Conservation (phyloP, 2,888 invertebrate species). For the Therioaphis trifolii region DNA sequence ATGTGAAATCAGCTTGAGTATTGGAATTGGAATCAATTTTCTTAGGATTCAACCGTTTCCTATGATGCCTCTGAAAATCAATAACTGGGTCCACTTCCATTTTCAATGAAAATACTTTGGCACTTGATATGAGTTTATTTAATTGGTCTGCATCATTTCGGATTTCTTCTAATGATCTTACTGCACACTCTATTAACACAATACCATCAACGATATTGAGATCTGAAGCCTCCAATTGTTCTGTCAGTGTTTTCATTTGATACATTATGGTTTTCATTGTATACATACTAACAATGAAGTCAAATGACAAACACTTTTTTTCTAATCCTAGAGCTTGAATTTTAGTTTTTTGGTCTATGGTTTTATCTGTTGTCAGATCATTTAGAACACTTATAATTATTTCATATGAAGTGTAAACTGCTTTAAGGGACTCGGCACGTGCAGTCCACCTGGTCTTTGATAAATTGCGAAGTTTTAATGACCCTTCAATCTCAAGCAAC, state of each 20-base stretch:
- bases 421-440: too few species aligned
- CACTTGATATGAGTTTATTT: neutral
- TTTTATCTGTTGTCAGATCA: too few species aligned
- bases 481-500: too few species aligned
- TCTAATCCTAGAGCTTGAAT: constrained; percentile 5
- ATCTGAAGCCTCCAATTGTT: constrained; percentile 24
- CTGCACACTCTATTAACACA: constrained; percentile 21
- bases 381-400: too few species aligned
- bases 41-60: neutral
- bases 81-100: neutral
- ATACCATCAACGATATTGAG: constrained; percentile 11
- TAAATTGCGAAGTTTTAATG: too few species aligned
- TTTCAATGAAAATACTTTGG: neutral
- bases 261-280: constrained; percentile 15
- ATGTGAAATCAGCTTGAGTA: constrained; percentile 1
- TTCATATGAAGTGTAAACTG: too few species aligned
- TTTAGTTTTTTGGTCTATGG: too few species aligned
- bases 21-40: neutral
- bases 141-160: constrained; percentile 22
- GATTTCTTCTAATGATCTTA: neutral
- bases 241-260: constrained; percentile 17
- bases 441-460: too few species aligned
- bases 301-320: constrained; percentile 13
- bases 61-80: constrained; percentile 13
- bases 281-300: constrained; percentile 20